These are phyloP conservation scores for Chaetodon auriga DNA, from an alignment of 2,113 vertebrate genomes.

Conservation along the genomic window DNA sequence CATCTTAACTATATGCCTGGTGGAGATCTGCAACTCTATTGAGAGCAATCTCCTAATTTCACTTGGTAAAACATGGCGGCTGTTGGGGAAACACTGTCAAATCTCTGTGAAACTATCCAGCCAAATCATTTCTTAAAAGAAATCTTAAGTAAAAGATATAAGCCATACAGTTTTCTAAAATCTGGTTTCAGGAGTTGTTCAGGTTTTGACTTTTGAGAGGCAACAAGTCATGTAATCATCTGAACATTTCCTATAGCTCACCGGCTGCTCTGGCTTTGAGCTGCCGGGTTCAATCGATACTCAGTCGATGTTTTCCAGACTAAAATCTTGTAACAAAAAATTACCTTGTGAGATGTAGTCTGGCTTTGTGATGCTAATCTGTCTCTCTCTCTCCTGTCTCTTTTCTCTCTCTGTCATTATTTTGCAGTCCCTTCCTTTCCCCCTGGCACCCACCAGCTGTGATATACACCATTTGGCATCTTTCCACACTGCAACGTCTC, in stretches of 20 bases:
- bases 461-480: conserved; percentile 47
- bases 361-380: conserved; percentile 32
- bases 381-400: not conserved
- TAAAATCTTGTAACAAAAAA: conserved; percentile 47
- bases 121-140: not conserved
- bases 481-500: conserved; percentile 24
- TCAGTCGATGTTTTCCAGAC: conserved; percentile 43
- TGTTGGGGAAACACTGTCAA: not conserved
- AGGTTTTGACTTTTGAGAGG: conserved; percentile 12
- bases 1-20: too few relatives aligned
- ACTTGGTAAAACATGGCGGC: not conserved
- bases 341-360: conserved; percentile 19
- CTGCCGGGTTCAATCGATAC: conserved; percentile 44
- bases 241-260: conserved; percentile 21
- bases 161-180: conserved; percentile 8
- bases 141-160: not conserved
- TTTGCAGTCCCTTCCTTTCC: not conserved
- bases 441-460: conserved; percentile 35
- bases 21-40: too few relatives aligned
- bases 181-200: conserved; percentile 2
- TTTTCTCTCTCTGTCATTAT: conserved; percentile 14
- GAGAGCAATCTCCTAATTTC: too few relatives aligned
- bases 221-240: conserved; percentile 12
- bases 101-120: not conserved
- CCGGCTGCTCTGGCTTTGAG: conserved; percentile 23